Evolutionary conservation across 2,888 invertebrate genomes (phyloP), one percentile per base, ranked within the genome.

Genomic region (Leptinotarsa rubiginosa): DNA sequence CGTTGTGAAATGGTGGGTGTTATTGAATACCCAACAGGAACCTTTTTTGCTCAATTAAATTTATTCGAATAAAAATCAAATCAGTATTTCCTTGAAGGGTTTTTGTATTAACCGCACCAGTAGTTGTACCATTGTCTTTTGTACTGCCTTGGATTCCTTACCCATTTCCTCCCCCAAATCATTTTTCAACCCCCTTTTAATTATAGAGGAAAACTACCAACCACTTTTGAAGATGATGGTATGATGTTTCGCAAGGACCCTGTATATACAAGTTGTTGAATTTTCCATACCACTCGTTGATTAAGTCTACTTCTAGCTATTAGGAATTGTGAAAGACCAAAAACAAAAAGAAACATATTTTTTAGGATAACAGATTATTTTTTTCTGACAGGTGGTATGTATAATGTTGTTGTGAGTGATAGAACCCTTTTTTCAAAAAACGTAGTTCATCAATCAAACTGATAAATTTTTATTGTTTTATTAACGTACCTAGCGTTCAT

Each of bases 301-400:
- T 56, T 59, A 47, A 41, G 65, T 54, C 67, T 52, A 72, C 41
- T 52, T 66, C 67, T 75, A 73, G 68, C 54, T 73, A 62, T 62
- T 73, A 75, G 73, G 75, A 72, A 73, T 75, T 75, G 72, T 68
- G 65, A 73, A 70, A 75, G 75, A 75, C 75, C 75, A 75, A 74
- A 70, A 70, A 75, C 22, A 31, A 69, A 67, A 67, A 52, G 59
- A 64, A 65, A 73, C 66, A 70, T 72, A 72, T 72, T 72, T 75
- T 75, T 73, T 73, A 73, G 67, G 67, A 69, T 56, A 69, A 62
- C 62, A 62, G 31, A 31, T 31, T n/a, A 54, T 66, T 75, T 72
- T 73, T 75, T 75, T 64, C 67, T 56, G 62, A 70, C 75, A 75
- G 75, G 75, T 75, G 75, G 70, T 75, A 70, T 68, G 72, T 72